Base-by-base conservation (phyloP, 2,888 invertebrate species). In the Cerastoderma edule region DNA sequence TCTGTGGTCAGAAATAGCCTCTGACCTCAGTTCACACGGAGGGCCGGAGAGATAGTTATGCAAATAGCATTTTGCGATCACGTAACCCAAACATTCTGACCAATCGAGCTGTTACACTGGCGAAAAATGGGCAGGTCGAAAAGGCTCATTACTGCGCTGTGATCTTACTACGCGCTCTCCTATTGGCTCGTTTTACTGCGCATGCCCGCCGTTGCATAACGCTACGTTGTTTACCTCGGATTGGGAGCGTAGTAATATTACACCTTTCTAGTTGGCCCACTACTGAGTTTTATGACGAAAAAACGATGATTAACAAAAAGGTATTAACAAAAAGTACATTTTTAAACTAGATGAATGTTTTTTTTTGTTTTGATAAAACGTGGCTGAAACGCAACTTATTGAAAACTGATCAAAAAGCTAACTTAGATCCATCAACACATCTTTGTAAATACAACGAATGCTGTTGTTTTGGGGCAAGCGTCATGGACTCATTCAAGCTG, bases 71-170 rank as follows among this genome's bases (percentile, higher is more conserved):
- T 71, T 44, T 67, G 71, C 64, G 70, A 78, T 86, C 85, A 89
- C 87, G 89, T 88, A 89, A 89, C 81, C 83, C 78, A 64, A 81
- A 82, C 83, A 83, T 84, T 78, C 85, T 81, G 85, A 83, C 89
- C 88, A 88, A 89, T 89, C 86, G 67, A 73, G 60, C 57, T 54
- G 66, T 30, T 53, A 75, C 70, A 69, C 64, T 74, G 27, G n/a
- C 66, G 46, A 35, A 67, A 46, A 65, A 68, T 76, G 83, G 81
- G 83, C 72, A 75, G 72, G 83, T 79, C 80, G 78, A 46, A 22
- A 30, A 10, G 22, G 32, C 33, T 24, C 75, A 46, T 30, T 50
- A 63, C 27, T 54, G 50, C 66, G 50, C 50, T 33, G n/a, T n/a
- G 27, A n/a, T 46, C 28, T 50, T 50, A 66, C 50, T 10, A 50